Evolutionary conservation across 1,140 invertebrate genomes (phyloP).

Genomic region (Mya arenaria): DNA sequence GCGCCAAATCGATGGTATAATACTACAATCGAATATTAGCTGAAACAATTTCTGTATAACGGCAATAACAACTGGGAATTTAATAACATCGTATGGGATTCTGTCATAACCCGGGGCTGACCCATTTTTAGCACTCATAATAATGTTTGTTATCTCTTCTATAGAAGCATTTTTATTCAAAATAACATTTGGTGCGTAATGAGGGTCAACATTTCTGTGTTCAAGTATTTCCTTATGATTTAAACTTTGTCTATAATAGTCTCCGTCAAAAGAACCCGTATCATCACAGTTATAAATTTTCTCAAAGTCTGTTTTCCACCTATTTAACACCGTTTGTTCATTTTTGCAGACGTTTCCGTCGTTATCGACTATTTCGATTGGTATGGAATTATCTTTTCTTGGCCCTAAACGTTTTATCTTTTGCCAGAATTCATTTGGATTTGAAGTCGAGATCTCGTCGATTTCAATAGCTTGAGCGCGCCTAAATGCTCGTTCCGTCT

Average conservation of each 20-base stretch:
- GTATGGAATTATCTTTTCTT: neutral
- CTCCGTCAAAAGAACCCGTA: neutral
- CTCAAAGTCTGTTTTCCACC: conserved; percentile 37
- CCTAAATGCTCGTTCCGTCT: conserved; percentile 14
- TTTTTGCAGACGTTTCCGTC: neutral
- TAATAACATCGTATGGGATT: conserved; percentile 3
- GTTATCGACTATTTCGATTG: neutral
- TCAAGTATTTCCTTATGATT: neutral
- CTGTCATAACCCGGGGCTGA: neutral
- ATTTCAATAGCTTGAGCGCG: neutral
- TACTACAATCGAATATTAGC: neutral
- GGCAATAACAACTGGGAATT: neutral
- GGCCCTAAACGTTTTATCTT: conserved; percentile 36
- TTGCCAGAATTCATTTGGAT: conserved; percentile 47
- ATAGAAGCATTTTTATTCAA: neutral
- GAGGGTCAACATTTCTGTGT: neutral
- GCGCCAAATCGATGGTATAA: conserved; percentile 8
- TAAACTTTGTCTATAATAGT: neutral
- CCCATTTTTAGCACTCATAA: neutral
- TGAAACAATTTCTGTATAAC: conserved; percentile 12
- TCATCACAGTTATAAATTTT: conserved; percentile 11
- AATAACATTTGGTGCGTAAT: neutral
- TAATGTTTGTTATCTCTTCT: neutral
- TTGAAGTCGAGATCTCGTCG: conserved; percentile 4
- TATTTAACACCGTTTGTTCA: neutral